phyloP scores from a whole-genome alignment of 2,113 vertebrate genomes.

The Meriones unguiculatus region DNA sequence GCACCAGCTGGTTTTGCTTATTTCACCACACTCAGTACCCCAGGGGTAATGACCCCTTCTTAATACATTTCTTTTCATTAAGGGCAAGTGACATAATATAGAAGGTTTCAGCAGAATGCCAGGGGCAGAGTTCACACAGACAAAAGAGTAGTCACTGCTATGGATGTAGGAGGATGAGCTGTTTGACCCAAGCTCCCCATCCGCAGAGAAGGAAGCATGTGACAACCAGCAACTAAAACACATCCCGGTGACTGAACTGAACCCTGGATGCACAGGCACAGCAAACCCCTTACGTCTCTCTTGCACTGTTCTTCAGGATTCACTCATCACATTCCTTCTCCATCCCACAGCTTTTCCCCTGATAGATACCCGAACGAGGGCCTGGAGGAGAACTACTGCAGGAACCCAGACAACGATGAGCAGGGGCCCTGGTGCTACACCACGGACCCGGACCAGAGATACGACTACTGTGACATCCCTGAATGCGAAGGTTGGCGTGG shows the following conservation, averaged over 20 bases:
- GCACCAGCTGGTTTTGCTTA: background rate
- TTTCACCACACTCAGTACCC: background rate
- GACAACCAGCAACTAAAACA: rapidly evolving
- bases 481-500: conserved; percentile 86
- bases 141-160: rapidly evolving
- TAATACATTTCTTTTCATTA: background rate
- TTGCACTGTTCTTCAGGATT: rapidly evolving
- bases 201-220: background rate
- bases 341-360: conserved; percentile 79
- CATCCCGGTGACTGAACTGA: background rate
- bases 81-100: background rate
- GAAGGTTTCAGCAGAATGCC: background rate
- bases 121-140: background rate
- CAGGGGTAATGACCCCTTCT: background rate
- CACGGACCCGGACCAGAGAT: conserved; percentile 87
- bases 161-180: background rate
- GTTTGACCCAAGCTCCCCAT: too few species aligned
- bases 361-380: conserved; percentile 72
- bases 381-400: conserved; percentile 93
- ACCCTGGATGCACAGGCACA: rapidly evolving
- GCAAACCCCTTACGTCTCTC: background rate
- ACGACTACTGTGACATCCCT: conserved; percentile 92
- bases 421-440: conserved; percentile 97
- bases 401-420: conserved; percentile 94
- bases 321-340: background rate